These are phyloP conservation scores for Phataginus tetradactyla DNA, from an alignment of 2,797 vertebrate species.

Conservation along the genomic window DNA sequence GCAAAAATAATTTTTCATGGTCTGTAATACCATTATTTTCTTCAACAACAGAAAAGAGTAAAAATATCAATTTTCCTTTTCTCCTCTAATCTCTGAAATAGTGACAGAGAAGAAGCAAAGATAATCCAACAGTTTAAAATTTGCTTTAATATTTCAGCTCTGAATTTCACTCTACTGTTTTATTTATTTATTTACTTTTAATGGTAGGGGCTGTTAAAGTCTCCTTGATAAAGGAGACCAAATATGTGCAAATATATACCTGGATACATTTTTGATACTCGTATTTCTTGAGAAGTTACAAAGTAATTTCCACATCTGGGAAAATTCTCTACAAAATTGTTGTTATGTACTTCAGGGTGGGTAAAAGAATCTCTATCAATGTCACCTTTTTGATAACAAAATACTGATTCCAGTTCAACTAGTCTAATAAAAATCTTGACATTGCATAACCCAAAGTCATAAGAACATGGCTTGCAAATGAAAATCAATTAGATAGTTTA, in stretches of 20 bases:
- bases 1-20: conserved; percentile 31
- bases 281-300: not conserved
- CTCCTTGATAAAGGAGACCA: not conserved
- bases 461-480: not conserved
- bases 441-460: not conserved
- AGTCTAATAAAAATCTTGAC: not conserved
- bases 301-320: not conserved
- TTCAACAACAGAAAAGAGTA: conserved; percentile 35
- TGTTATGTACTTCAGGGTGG: not conserved
- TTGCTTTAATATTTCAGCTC: not conserved
- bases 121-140: not conserved
- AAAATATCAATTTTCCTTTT: not conserved
- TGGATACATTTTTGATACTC: not conserved
- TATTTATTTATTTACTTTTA: not conserved
- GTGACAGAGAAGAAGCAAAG: not conserved
- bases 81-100: not conserved
- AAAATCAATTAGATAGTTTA: not conserved
- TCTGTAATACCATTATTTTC: conserved; percentile 12
- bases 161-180: not conserved
- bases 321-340: not conserved
- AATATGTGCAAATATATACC: not conserved
- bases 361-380: not conserved
- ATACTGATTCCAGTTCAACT: not conserved
- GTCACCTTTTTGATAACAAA: not conserved
- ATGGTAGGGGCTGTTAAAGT: not conserved